Evolutionary conservation across 2,113 vertebrate species (phyloP).

Genomic region (Oreotrochilus melanogaster): DNA sequence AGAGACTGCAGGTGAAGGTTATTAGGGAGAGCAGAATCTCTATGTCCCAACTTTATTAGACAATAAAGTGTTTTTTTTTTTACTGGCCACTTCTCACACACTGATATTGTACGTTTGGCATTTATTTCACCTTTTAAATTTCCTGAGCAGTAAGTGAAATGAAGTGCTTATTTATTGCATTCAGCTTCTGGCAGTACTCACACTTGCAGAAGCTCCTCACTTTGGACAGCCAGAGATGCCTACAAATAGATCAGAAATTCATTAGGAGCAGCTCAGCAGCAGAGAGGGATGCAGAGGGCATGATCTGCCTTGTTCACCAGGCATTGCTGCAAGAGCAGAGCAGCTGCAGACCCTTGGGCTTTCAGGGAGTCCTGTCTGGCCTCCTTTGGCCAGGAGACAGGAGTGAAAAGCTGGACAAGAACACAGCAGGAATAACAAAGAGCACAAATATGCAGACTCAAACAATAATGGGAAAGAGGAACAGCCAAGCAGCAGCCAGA

Average conservation of each 20-base stretch:
- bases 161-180: background rate
- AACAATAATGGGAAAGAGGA: background rate
- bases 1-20: background rate
- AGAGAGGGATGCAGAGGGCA: background rate
- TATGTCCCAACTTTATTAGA: background rate
- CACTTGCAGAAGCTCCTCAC: constrained; percentile 80
- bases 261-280: background rate
- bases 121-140: background rate
- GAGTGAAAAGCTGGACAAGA: background rate
- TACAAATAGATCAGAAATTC: constrained; percentile 56
- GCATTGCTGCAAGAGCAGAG: background rate
- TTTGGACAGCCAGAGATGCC: constrained; percentile 73
- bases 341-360: background rate
- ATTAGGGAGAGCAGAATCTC: background rate
- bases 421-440: background rate
- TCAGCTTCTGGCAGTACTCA: constrained; percentile 72
- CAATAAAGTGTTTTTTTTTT: background rate
- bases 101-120: background rate
- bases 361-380: background rate
- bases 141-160: background rate
- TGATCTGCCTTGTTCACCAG: background rate
- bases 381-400: background rate
- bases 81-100: background rate
- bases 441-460: background rate
- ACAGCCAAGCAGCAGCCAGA: background rate